Evolutionary conservation across 2,888 invertebrate species (phyloP), one percentile per base, ranked within the genome.

Genomic region (Phyllotreta striolata): DNA sequence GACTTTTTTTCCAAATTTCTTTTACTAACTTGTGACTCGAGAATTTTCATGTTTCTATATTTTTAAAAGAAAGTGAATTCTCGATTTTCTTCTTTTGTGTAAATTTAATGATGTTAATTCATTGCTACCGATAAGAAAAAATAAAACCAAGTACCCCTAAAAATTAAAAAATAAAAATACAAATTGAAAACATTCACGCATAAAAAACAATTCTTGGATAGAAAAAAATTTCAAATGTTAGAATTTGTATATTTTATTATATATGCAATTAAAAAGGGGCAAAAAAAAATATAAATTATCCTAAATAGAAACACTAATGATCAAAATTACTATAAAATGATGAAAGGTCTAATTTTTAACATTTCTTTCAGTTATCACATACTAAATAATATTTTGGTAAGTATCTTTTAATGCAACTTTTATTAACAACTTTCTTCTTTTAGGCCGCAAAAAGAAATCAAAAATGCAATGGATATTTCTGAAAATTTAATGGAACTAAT

Each of bases 191-290:
- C 59, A 51, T 59, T 60, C 40, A 56, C 43, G 52, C 3, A 56
- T 40, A 55, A 54, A 57, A 64, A 63, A 51, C 39, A 54, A 62
- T 59, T 62, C 63, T 66, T 66, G 62, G 54, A 65, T 67, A 68
- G 43, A 64, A 66, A 70, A 67, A 68, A 64, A 62, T 55, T 62
- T 57, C 69, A 65, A 66, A 63, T 46, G 61, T 69, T 69, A 41
- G 64, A 63, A 68, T 70, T 71, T 73, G 72, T 73, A 73, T 73
- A 73, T 73, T 74, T 74, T 73, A 73, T 66, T 73, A 73, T 72
- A 70, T 70, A 72, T 68, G 67, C 66, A 71, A 72, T 67, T 58
- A 62, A 60, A 1, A 67, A 58, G 63, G 70, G 72, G 73, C 68
- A 66, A 71, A 67, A 72, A 69, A 71, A 72, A 70, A 71, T 57